phyloP scores from a whole-genome alignment of 2,888 invertebrate genomes.

The Macrostomum cliftonense region DNA sequence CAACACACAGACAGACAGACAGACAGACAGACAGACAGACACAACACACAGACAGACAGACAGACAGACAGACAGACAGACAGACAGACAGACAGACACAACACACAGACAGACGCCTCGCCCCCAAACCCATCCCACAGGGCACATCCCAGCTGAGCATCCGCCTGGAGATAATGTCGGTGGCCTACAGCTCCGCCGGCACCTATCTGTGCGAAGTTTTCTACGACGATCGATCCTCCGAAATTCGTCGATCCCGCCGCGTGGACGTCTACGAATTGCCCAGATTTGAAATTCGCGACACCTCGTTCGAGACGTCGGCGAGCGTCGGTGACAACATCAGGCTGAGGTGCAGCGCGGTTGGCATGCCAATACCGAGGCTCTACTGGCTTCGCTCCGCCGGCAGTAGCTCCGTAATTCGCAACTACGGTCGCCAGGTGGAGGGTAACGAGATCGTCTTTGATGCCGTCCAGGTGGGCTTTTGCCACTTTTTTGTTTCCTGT shows the following conservation, averaged over 20 bases:
- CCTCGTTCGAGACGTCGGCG: neutral
- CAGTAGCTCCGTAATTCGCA: neutral
- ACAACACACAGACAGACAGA: too few species aligned
- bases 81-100: too few species aligned
- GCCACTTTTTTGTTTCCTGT: too few species aligned
- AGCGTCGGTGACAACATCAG: neutral
- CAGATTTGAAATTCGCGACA: neutral
- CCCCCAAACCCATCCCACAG: too few species aligned
- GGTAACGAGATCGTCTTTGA: too few species aligned
- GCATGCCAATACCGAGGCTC: conserved; percentile 1
- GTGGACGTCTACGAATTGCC: conserved; percentile 3
- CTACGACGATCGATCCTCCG: conserved; percentile 1
- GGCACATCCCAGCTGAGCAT: too few species aligned
- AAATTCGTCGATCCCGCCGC: neutral
- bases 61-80: too few species aligned
- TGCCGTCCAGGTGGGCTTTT: too few species aligned
- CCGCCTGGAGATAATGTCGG: conserved; percentile 5
- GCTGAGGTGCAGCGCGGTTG: conserved; percentile 2
- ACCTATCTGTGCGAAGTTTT: conserved; percentile 3
- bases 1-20: too few species aligned
- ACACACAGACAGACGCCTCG: too few species aligned
- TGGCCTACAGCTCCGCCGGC: conserved; percentile 2
- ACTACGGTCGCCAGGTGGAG: neutral
- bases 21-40: too few species aligned
- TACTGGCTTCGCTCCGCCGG: conserved; percentile 7